These are phyloP conservation scores for Pachypeltis micranthus DNA, from an alignment of 1,140 invertebrate genomes.

Conservation along the genomic window DNA sequence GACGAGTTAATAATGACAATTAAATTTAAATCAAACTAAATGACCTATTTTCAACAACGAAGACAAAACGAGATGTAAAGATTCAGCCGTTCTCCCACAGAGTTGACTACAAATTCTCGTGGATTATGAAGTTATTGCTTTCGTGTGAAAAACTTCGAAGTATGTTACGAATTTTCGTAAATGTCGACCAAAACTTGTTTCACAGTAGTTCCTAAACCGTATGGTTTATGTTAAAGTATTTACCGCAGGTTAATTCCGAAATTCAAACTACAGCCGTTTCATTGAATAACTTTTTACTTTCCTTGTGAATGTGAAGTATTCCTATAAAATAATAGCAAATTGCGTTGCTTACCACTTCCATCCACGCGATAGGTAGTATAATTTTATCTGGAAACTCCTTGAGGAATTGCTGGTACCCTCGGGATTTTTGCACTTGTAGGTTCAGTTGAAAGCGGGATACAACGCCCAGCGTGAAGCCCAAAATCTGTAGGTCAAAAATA, in stretches of 20 bases:
- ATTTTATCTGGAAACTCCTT: conserved; percentile 23
- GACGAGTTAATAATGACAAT: too few species aligned
- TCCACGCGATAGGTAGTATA: conserved; percentile 28
- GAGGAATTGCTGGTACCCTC: conserved; percentile 9
- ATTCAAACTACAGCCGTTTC: too few species aligned
- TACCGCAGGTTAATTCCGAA: neutral
- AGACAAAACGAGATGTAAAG: too few species aligned
- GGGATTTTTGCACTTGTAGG: conserved; percentile 25
- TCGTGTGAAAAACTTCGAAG: too few species aligned
- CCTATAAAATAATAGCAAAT: neutral
- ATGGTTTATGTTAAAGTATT: neutral
- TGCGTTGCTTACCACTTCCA: conserved; percentile 28
- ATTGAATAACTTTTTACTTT: too few species aligned
- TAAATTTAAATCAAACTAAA: too few species aligned
- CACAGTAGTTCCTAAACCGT: neutral
- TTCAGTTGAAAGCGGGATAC: conserved; percentile 28
- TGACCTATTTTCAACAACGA: too few species aligned
- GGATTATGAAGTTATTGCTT: too few species aligned
- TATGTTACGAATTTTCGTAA: neutral
- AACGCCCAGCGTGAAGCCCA: conserved; percentile 28
- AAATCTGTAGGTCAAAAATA: conserved; percentile 22
- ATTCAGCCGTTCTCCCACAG: too few species aligned
- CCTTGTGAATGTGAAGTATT: too few species aligned
- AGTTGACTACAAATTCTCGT: too few species aligned
- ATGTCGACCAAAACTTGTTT: neutral